Evolutionary conservation across 2,888 invertebrate genomes (phyloP).

Genomic region (Harmothoe impar): DNA sequence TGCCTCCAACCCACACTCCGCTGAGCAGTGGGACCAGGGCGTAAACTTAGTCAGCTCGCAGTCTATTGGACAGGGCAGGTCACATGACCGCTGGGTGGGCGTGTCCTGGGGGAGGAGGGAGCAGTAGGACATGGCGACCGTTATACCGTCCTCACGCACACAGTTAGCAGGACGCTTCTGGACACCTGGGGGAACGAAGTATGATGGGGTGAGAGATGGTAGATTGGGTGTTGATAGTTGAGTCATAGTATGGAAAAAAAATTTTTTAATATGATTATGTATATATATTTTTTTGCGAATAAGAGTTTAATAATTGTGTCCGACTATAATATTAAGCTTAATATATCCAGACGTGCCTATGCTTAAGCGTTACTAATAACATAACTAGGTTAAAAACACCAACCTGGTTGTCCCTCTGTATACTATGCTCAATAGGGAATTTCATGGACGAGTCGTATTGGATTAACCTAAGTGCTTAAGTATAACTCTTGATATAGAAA

Average conservation of each 20-base stretch:
- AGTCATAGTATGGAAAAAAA: no score
- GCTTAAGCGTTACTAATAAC: no score
- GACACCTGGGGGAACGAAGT: conserved; percentile 36
- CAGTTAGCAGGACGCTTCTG: conserved; percentile 65
- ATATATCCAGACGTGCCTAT: no score
- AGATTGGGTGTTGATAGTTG: no score
- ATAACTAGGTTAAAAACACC: neutral
- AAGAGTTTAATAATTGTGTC: no score
- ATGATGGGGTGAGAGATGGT: no score
- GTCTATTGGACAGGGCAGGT: conserved; percentile 62
- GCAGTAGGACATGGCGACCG: conserved; percentile 54
- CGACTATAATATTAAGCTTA: no score
- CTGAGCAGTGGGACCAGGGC: conserved; percentile 62
- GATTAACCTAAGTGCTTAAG: no score
- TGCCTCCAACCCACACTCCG: conserved; percentile 63
- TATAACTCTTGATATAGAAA: no score
- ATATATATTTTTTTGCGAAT: no score
- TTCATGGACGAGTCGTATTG: no score
- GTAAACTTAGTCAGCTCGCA: conserved; percentile 56
- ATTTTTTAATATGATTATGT: no score
- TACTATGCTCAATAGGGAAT: neutral
- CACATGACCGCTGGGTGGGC: conserved; percentile 61
- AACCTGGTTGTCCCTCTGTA: neutral
- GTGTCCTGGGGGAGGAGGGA: neutral
- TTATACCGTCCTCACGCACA: conserved; percentile 38